A percentile compares a stretch with the other conserved stretches of the same genome.
Conservation (phyloP, 2,113 vertebrate species). For the Neopipo cinnamomea region DNA sequence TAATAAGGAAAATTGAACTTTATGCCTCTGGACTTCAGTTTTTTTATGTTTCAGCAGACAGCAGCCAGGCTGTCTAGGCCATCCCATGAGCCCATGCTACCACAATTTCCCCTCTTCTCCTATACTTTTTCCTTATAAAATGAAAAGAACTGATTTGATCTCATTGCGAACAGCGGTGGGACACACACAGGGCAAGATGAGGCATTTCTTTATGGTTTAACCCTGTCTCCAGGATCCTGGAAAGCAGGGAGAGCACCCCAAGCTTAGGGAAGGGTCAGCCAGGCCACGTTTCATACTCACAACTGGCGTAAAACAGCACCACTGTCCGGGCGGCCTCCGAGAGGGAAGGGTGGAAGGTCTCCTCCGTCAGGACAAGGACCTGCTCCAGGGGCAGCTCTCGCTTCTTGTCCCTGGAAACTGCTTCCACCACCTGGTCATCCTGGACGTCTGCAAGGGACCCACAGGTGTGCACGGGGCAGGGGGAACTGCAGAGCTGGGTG, state of each 20-base stretch:
- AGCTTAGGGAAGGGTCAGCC: not conserved
- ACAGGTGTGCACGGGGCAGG: no score
- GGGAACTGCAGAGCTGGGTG: not conserved
- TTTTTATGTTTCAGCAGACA: not conserved
- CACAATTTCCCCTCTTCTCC: not conserved
- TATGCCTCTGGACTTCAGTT: not conserved
- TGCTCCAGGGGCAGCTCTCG: constrained; percentile 73
- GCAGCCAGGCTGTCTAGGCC: not conserved
- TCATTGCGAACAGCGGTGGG: not conserved
- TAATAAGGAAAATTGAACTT: not conserved
- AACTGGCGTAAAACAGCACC: constrained; percentile 90
- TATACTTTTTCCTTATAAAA: not conserved
- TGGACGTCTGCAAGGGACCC: constrained; percentile 75
- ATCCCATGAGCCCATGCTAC: not conserved
- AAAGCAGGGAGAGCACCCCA: not conserved
- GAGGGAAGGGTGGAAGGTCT: constrained; percentile 77
- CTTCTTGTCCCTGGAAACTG: constrained; percentile 80
- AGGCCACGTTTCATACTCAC: constrained; percentile 73
- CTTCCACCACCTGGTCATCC: constrained; percentile 88
- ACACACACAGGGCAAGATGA: not conserved
- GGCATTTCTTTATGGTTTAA: not conserved
- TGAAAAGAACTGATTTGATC: not conserved
- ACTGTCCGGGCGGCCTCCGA: constrained; percentile 59
- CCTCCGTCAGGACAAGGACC: constrained; percentile 78
- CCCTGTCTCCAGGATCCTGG: not conserved